A percentile compares a stretch with the other conserved stretches of the same genome.
These are phyloP conservation scores for Gymnobelideus leadbeateri DNA, from an alignment of 2,113 vertebrate genomes.

Conservation along the genomic window DNA sequence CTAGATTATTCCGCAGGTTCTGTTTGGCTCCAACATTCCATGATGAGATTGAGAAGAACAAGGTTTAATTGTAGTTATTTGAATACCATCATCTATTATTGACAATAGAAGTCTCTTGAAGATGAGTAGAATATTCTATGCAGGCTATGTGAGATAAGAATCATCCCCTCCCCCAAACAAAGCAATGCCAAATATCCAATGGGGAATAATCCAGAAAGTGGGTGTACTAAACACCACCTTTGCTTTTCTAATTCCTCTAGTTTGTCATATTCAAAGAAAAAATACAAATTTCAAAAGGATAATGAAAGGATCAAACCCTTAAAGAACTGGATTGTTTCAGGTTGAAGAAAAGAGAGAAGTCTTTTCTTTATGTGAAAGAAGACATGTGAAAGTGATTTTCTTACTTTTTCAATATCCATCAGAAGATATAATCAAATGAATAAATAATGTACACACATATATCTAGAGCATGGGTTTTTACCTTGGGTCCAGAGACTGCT, in stretches of 20 bases:
- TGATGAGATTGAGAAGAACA: slow-evolving; percentile 30
- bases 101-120: slow-evolving; percentile 22
- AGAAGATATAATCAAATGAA: too few relatives aligned
- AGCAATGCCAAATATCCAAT: slow-evolving; percentile 22
- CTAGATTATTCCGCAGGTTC: not conserved
- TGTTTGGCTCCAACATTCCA: not conserved
- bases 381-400: not conserved
- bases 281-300: slow-evolving; percentile 13
- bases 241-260: not conserved
- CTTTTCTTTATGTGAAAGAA: too few relatives aligned
- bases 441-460: not conserved
- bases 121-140: slow-evolving; percentile 46
- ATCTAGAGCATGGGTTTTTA: not conserved
- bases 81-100: not conserved
- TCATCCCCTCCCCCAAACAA: not conserved
- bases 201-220: slow-evolving; percentile 37
- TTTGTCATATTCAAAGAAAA: not conserved
- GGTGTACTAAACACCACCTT: not conserved
- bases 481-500: not conserved
- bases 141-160: slow-evolving; percentile 50
- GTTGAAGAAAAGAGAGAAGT: not conserved
- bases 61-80: not conserved
- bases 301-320: slow-evolving; percentile 19
- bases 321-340: not conserved
- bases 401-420: too few relatives aligned